phyloP scores from a whole-genome alignment of 2,113 vertebrate species.

The Tetrao urogallus region DNA sequence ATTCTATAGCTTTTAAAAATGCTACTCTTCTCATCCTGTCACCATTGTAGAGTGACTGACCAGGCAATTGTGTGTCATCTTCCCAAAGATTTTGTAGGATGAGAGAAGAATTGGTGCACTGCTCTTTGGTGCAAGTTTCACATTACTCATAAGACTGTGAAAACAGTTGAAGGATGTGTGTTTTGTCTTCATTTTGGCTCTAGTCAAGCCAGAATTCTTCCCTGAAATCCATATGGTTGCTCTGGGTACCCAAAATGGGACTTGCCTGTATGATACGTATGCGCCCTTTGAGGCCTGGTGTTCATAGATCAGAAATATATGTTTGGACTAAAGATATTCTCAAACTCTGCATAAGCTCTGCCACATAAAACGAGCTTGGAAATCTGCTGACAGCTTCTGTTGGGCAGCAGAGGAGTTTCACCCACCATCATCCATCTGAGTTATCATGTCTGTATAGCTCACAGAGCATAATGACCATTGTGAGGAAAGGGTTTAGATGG shows the following conservation, averaged over 20 bases:
- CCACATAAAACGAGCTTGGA: background rate
- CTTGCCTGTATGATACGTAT: background rate
- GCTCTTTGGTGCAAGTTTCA: background rate
- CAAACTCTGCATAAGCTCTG: background rate
- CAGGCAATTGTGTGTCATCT: background rate
- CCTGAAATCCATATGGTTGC: background rate
- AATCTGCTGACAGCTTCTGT: accelerated
- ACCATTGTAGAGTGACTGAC: background rate
- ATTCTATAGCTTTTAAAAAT: background rate
- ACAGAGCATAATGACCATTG: background rate
- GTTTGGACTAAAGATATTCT: background rate
- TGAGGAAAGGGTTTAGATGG: background rate
- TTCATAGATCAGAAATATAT: background rate
- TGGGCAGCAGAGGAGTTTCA: background rate
- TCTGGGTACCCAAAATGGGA: background rate
- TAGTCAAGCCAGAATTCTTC: background rate
- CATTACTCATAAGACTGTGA: background rate
- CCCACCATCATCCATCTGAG: background rate
- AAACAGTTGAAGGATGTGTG: background rate
- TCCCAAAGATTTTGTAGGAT: background rate
- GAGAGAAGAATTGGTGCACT: background rate
- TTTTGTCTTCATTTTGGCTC: background rate
- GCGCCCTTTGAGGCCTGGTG: background rate
- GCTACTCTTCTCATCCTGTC: background rate
- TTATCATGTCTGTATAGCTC: background rate